Base-by-base conservation (phyloP, 2,888 invertebrate genomes). In the Mesoligia furuncula region DNA sequence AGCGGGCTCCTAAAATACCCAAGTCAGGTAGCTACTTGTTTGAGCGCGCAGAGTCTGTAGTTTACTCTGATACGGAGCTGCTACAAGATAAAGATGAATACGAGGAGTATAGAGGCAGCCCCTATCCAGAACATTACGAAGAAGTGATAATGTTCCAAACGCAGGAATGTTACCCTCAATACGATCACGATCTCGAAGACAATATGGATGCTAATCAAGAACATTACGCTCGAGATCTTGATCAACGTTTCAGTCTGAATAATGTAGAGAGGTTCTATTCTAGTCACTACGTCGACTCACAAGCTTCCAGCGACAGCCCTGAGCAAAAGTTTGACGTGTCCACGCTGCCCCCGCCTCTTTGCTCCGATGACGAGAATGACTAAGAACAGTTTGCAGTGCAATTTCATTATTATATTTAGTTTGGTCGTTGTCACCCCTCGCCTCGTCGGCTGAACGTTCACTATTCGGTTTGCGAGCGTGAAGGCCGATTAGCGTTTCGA, bases 251-350 rank as follows among this genome's bases (percentile, higher is more conserved):
- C 86, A 96, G 96, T 91, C 90, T 96, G 80, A 96, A 96, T 86
- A 96, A 96, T 89, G 96, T 96, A 57, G 94, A 96, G 90, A 91
- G 96, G 89, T 95, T 94, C 93, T 93, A 97, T 94, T 94, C 95
- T 93, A 94, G 97, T 95, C 92, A 96, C 88, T 93, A 97, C 91
- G 93, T 97, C 86, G 95, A 98, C 94, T 97, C 97, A 89, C 97
- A 98, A 92, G 97, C 98, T 90, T 94, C 97, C 88, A 97, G 97
- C 92, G 97, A 98, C 92, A 95, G 98, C 77, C 98, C 97, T n/a
- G 98, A 98, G 86, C 97, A 97, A 77, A 97, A 97, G 91, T 98
- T 98, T 91, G 98, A 98, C 90, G 98, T 98, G 36, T 97, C 98
- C 57, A 98, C 97, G 45, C 97, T 98, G 89, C 98, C 98, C n/a